Evolutionary conservation across 1,140 invertebrate species (phyloP).

Genomic region (Bombus pascuorum): DNA sequence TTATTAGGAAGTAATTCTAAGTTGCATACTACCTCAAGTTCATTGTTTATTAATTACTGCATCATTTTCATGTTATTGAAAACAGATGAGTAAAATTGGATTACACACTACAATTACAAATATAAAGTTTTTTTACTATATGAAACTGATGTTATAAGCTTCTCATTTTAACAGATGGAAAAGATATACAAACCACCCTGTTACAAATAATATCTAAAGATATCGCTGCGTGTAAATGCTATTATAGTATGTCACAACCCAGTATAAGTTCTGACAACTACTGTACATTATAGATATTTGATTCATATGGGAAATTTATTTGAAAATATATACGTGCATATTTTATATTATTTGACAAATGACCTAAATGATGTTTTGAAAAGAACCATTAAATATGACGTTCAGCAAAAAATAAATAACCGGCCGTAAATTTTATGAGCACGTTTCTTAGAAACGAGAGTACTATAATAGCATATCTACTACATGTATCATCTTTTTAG

Average conservation of each 20-base stretch:
- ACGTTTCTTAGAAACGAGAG: slow-evolving; percentile 63
- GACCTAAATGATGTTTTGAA: background rate
- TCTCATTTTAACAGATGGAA: background rate
- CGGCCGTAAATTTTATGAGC: slow-evolving; percentile 70
- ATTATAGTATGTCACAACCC: slow-evolving; percentile 36
- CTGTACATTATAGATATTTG: slow-evolving; percentile 35
- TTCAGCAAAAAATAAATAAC: slow-evolving; percentile 73
- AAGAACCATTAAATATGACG: slow-evolving; percentile 12
- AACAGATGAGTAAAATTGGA: background rate
- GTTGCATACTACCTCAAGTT: background rate
- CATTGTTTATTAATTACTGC: background rate
- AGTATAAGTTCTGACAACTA: slow-evolving; percentile 49
- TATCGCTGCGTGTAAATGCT: background rate
- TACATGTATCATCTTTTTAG: slow-evolving; percentile 10
- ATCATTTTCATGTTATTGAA: background rate
- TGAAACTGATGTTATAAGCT: no score
- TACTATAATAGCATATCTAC: slow-evolving; percentile 31
- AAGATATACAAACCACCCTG: background rate
- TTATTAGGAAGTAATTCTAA: background rate
- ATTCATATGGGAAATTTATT: background rate
- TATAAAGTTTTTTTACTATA: background rate
- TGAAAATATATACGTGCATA: background rate
- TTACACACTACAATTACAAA: background rate
- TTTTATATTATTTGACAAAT: background rate
- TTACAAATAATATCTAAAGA: slow-evolving; percentile 3